Evolutionary conservation across 2,797 vertebrate species (phyloP).

Genomic region (Capromys pilorides): DNA sequence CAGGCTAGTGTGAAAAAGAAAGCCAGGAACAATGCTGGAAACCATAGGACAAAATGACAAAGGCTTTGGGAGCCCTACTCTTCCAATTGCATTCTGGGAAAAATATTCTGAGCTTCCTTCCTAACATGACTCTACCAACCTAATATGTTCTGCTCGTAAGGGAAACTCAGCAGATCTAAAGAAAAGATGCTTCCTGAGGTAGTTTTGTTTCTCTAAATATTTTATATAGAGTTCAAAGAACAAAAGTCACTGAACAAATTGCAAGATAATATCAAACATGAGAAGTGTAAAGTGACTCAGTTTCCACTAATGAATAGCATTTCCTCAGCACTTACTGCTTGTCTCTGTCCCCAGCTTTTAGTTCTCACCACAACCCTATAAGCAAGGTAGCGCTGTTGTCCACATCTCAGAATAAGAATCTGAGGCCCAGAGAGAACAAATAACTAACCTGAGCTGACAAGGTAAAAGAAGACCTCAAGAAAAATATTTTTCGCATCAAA

Average conservation of each 20-base stretch:
- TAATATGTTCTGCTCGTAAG: background rate
- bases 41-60: background rate
- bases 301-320: background rate
- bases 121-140: background rate
- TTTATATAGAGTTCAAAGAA: conserved; percentile 24
- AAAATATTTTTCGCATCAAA: background rate
- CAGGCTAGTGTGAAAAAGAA: background rate
- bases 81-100: background rate
- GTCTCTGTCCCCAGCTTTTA: background rate
- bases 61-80: background rate
- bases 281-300: background rate
- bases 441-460: background rate
- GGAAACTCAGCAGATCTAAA: background rate
- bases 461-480: background rate
- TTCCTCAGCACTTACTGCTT: background rate
- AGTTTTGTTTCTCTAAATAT: background rate
- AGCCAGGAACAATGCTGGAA: background rate
- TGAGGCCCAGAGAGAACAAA: background rate
- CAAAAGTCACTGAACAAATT: background rate
- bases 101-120: background rate
- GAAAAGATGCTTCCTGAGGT: background rate
- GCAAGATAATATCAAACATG: background rate
- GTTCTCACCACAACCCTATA: background rate
- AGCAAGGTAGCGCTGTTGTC: background rate
- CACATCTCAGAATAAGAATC: background rate